A percentile compares a stretch with the other conserved stretches of the same genome.
Evolutionary conservation across 2,888 invertebrate species (phyloP).

Genomic region (Epistrophe eligans): DNA sequence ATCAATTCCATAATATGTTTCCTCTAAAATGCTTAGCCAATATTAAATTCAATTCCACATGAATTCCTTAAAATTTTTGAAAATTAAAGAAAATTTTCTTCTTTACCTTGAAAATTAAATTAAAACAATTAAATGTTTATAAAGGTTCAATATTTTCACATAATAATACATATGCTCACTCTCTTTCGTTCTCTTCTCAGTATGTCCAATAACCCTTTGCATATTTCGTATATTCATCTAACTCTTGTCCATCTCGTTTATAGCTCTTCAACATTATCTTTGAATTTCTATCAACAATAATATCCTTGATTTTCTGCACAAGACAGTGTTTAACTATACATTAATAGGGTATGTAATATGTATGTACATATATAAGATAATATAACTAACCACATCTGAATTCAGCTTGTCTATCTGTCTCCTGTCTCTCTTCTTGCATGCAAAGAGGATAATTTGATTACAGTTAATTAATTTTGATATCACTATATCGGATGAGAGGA

Average conservation of each 20-base stretch:
- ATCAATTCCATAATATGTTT: too few species aligned
- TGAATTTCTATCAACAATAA: slow-evolving; percentile 19
- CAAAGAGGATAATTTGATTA: slow-evolving; percentile 70
- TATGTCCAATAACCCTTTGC: neutral
- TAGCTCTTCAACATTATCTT: slow-evolving; percentile 3
- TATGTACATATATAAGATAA: neutral
- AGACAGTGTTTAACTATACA: slow-evolving; percentile 25
- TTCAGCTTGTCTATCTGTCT: slow-evolving; percentile 54
- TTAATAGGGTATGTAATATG: too few species aligned
- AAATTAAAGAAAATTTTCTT: neutral
- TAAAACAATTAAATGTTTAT: neutral
- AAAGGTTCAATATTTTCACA: neutral
- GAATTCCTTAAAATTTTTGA: neutral
- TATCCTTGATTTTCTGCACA: slow-evolving; percentile 31
- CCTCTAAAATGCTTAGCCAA: neutral
- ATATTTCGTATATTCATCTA: neutral
- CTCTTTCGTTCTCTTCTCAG: neutral
- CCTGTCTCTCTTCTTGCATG: slow-evolving; percentile 47
- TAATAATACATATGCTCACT: neutral
- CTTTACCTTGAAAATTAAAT: neutral
- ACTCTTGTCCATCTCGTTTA: slow-evolving; percentile 2
- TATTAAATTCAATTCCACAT: neutral
- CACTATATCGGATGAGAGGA: slow-evolving; percentile 62
- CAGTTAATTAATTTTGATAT: slow-evolving; percentile 75
- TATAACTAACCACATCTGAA: slow-evolving; percentile 33